Base-by-base conservation (phyloP, 2,888 invertebrate species). In the Drosophila meridiana region DNA sequence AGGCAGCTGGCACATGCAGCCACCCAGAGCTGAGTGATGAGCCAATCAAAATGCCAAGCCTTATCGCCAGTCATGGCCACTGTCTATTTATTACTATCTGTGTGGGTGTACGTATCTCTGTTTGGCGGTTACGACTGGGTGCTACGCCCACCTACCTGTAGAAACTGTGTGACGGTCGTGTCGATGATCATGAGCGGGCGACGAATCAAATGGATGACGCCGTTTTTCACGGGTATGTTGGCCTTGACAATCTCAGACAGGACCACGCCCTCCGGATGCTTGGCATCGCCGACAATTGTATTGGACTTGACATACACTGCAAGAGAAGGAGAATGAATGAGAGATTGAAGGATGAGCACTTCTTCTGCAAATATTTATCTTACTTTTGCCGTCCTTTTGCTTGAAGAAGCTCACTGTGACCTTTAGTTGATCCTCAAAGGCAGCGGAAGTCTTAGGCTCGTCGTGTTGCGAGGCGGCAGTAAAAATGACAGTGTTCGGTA, bases 111-210 rank as follows among this genome's bases (percentile, higher is more conserved):
- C 43, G 66, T 72, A 32, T 56, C 60, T 69, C 40, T 75, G 56
- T 66, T 47, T 32, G 56, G 20, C 40, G n/a, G 50, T 45, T 14
- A 11, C 50, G 66, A 38, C 28, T 60, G 64, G 65, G 56, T 70
- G 55, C 68, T 66, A 72, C 62, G 72, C 80, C 77, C 71, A 86
- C 95, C 94, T 94, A 98, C 98, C 96, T 96, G 95, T 69, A 98
- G 94, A 90, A 98, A 97, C 92, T 98, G 96, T 80, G 95, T 95
- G 75, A 98, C 96, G 4, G 96, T 96, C n/a, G 96, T 96, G 90
- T 98, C 98, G 60, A 98, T 97, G 69, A 98, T 96, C 96, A 98
- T 97, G 20, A 98, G 94, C 0, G 98, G 98, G 78, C 97, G 95
- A 88, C 97, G 97, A 82, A 98, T 98, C 76, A 99, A 95, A 93